Conservation (phyloP, 1,140 invertebrate species). For the Lordiphosa stackelbergi region DNA sequence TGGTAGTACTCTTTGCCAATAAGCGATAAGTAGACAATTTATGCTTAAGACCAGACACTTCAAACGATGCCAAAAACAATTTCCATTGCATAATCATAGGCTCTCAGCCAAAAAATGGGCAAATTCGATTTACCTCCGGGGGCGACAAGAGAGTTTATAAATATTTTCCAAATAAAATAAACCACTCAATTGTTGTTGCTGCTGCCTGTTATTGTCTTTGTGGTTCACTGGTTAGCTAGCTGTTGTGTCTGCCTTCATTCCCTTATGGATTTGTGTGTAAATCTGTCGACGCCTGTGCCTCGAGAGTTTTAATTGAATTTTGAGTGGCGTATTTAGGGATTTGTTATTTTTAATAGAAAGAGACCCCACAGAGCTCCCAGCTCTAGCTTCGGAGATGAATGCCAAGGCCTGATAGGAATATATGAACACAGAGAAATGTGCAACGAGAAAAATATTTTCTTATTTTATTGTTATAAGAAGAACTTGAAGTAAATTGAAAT, state of each 20-base stretch:
- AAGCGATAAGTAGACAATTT: constrained; percentile 42
- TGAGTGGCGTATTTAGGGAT: constrained; percentile 72
- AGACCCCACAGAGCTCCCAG: constrained; percentile 22
- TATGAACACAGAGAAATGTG: constrained; percentile 20
- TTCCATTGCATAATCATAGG: constrained; percentile 34
- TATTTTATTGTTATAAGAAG: constrained; percentile 2
- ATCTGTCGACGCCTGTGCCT: constrained; percentile 59
- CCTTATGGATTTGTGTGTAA: constrained; percentile 55
- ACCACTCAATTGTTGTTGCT: constrained; percentile 25
- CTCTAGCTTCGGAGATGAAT: constrained; percentile 13
- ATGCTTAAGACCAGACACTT: constrained; percentile 37
- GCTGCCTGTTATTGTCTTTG: constrained; percentile 13
- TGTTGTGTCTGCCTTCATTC: constrained; percentile 18
- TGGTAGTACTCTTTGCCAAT: constrained; percentile 23
- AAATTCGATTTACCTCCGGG: constrained; percentile 8
- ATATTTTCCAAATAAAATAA: constrained; percentile 11
- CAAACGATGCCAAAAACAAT: constrained; percentile 17
- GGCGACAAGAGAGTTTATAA: constrained; percentile 6
- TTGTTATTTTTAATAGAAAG: constrained; percentile 74
- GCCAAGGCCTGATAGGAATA: constrained; percentile 26
- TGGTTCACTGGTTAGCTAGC: constrained; percentile 12
- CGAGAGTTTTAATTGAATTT: constrained; percentile 74
- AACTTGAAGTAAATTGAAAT: too few species aligned
- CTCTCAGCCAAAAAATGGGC: constrained; percentile 8
- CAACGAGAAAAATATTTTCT: constrained; percentile 16